Evolutionary conservation across 2,113 vertebrate genomes (phyloP), one percentile per base, ranked within the genome.

Genomic region (Thryonomys swinderianus): DNA sequence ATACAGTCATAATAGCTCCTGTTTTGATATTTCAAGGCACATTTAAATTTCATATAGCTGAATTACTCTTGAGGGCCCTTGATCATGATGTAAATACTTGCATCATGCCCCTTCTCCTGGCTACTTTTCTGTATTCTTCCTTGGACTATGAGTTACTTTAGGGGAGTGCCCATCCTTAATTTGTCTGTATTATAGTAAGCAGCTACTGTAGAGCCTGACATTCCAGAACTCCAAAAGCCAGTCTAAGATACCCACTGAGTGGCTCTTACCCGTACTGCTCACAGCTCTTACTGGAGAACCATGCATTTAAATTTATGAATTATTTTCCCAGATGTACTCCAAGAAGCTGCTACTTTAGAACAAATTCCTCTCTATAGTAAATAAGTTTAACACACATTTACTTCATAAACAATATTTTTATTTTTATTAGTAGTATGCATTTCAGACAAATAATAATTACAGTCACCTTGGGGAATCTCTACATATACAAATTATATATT

Each of bases 301-400:
- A 66, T 48, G 4, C 34, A 83, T 40, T 37, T 90, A 96, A 95
- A 93, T 73, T 88, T 16, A 92, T 12, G 45, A 92, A 96, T 64
- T 85, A 88, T 93, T 95, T 94, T 12, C 48, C n/a, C 48, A 45
- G 5, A 42, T 71, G 27, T 66, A 12, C 94, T 96, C 34, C 48
- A 82, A 91, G 73, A 93, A 90, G 23, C 20, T 78, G 53, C 53
- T n/a, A 48, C 8, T 80, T 88, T 64, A 55, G 59, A 93, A 48
- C 69, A 94, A 92, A 92, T 81, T 87, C 34, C 55, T 64, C 18
- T 80, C 23, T 79, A 83, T 3, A 85, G 61, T 7, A 88, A 95
- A 74, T 80, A 86, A 74, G 94, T 55, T 76, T 85, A 64, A 64
- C 82, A 74, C 25, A 96, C 10, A 91, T 66, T 86, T 93, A 69